Evolutionary conservation across 30 jellyfish, hydroid and myxozoan species (phyloP).

Genomic region (Catostylus mosaicus): DNA sequence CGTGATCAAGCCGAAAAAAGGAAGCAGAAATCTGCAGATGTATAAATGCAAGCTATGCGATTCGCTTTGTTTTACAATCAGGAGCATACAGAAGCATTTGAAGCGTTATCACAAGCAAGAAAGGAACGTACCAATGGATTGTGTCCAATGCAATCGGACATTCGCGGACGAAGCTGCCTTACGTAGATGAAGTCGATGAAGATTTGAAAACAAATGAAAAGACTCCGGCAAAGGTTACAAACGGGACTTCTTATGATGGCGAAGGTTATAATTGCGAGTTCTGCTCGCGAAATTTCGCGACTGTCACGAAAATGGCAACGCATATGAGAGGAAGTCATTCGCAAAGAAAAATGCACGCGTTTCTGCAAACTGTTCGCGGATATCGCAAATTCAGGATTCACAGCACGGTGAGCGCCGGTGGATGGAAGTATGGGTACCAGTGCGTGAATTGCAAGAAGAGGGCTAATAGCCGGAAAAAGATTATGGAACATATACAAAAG

Average conservation of each 20-base stretch:
- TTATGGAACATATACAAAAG: conserved; percentile 10
- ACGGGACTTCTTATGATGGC: background rate
- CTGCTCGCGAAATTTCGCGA: conserved; percentile 15
- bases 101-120: conserved; percentile 13
- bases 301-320: conserved; percentile 3
- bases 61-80: conserved; percentile 11
- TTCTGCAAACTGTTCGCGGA: conserved; percentile 22
- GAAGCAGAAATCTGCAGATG: conserved; percentile 25
- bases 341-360: background rate
- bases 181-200: background rate
- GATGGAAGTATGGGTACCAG: background rate
- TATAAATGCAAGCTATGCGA: conserved; percentile 32
- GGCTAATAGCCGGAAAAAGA: background rate
- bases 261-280: conserved; percentile 26
- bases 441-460: conserved; percentile 36
- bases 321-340: conserved; percentile 37
- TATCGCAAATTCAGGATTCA: conserved; percentile 15
- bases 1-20: conserved; percentile 4
- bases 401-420: conserved; percentile 9
- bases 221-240: background rate
- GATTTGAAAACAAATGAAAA: background rate
- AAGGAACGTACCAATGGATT: background rate
- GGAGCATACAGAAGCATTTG: conserved; percentile 11
- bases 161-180: conserved; percentile 12
- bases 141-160: background rate